Conservation (phyloP, 2,113 vertebrate species). For the Psittacus erithacus region DNA sequence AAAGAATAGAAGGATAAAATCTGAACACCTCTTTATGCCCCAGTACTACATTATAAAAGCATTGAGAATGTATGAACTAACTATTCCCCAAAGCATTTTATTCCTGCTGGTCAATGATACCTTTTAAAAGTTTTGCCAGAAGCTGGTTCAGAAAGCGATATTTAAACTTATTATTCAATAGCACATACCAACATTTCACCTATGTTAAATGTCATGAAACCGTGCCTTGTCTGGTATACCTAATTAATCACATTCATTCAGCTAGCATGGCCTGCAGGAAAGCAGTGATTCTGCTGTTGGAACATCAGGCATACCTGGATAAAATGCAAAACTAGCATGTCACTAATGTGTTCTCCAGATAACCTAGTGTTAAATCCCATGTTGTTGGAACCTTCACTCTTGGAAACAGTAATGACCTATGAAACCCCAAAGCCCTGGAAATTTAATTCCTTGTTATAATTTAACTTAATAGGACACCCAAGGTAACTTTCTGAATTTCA, state of each 20-base stretch:
- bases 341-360: background rate
- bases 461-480: background rate
- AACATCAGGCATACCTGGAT: background rate
- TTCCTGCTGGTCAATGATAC: background rate
- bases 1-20: slow-evolving; percentile 20
- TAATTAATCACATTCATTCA: slow-evolving; percentile 38
- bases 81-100: background rate
- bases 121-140: background rate
- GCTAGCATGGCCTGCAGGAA: background rate
- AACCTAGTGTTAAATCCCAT: background rate
- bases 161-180: slow-evolving; percentile 13
- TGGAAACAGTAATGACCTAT: background rate
- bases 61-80: background rate
- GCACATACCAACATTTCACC: background rate
- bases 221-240: background rate
- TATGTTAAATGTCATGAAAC: background rate
- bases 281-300: background rate
- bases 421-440: background rate
- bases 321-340: background rate
- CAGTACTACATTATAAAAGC: background rate
- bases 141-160: background rate
- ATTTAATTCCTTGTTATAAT: background rate
- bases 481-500: background rate
- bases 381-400: background rate
- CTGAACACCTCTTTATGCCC: background rate